Percentiles rank a stretch among this genome's conserved stretches.
Conservation (phyloP, 2,113 vertebrate species). For the Melanotaenia duboulayi region DNA sequence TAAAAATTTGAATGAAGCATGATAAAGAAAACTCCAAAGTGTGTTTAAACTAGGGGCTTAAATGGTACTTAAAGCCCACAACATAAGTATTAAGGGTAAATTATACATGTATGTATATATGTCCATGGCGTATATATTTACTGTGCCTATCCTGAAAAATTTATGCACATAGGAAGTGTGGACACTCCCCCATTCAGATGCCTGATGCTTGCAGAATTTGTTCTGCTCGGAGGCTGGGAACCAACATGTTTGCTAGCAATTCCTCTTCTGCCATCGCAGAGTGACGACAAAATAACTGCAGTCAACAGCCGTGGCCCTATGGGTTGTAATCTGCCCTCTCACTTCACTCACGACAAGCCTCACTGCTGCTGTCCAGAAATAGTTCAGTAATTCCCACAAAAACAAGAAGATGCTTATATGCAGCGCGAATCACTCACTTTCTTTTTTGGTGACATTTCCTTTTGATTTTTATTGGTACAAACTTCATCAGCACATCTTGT, state of each 20-base stretch:
- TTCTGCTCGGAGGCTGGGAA: conserved; percentile 63
- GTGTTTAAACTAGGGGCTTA: no score
- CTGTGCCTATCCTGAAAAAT: background rate
- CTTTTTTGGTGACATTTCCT: conserved; percentile 3
- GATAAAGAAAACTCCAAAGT: background rate
- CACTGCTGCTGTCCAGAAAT: conserved; percentile 45
- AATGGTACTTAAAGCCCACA: no score
- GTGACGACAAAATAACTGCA: conserved; percentile 66
- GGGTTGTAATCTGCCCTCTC: conserved; percentile 49
- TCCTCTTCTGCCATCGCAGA: conserved; percentile 50
- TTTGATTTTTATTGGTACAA: background rate
- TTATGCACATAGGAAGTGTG: conserved; percentile 3
- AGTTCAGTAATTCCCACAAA: conserved; percentile 17
- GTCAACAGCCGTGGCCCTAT: conserved; percentile 40
- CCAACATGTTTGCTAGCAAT: conserved; percentile 49
- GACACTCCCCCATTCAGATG: conserved; percentile 51
- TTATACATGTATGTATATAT: no score
- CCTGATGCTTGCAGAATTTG: conserved; percentile 61
- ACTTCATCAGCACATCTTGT: no score
- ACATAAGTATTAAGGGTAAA: no score
- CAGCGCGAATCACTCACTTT: background rate
- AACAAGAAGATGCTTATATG: conserved; percentile 10
- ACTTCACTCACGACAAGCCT: conserved; percentile 37
- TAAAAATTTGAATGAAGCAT: background rate
- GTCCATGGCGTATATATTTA: no score